These are phyloP conservation scores for Mythimna ferrago DNA, from an alignment of 2,888 invertebrate species.

Conservation along the genomic window DNA sequence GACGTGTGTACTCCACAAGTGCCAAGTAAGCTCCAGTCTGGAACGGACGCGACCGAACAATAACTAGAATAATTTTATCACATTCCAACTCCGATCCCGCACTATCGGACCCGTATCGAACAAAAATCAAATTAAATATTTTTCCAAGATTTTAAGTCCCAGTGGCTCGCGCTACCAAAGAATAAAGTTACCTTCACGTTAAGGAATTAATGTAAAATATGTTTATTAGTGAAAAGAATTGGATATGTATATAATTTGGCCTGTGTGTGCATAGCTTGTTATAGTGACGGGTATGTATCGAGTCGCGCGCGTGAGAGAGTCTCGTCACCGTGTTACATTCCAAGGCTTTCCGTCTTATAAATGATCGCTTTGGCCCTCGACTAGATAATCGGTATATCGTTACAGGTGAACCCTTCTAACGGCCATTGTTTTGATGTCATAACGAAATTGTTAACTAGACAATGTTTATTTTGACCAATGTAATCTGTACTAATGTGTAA, in stretches of 20 bases:
- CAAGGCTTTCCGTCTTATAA: conserved; percentile 81
- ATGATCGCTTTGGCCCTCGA: conserved; percentile 75
- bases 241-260: conserved; percentile 85
- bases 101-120: conserved; percentile 70
- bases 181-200: conserved; percentile 89
- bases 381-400: conserved; percentile 65
- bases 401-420: conserved; percentile 59
- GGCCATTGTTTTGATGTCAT: conserved; percentile 64
- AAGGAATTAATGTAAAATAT: conserved; percentile 86
- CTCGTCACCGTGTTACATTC: conserved; percentile 78
- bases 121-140: conserved; percentile 69
- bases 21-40: conserved; percentile 77
- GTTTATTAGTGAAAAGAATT: conserved; percentile 79
- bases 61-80: conserved; percentile 80
- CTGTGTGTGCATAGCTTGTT: conserved; percentile 85
- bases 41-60: conserved; percentile 78
- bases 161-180: conserved; percentile 89
- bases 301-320: conserved; percentile 55
- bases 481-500: conserved; percentile 88
- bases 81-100: conserved; percentile 73
- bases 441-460: conserved; percentile 80
- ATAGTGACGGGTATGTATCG: conserved; percentile 67
- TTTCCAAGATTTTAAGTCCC: conserved; percentile 74
- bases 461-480: conserved; percentile 89
- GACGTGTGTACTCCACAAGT: conserved; percentile 81